Conservation (phyloP, 2,113 vertebrate genomes). For the Dendrocopos noguchii region DNA sequence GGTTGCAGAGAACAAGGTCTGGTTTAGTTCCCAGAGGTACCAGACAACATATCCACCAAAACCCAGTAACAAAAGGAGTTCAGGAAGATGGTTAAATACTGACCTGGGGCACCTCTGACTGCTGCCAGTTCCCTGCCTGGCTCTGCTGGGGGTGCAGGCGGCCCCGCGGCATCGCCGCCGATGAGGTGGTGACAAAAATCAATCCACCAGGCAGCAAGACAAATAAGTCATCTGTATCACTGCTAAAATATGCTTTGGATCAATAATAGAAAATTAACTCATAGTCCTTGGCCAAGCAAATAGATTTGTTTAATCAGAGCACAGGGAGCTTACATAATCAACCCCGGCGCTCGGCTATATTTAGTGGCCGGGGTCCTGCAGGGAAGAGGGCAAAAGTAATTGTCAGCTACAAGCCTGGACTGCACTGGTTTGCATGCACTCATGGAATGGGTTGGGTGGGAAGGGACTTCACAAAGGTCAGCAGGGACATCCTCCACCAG, state of each 20-base stretch:
- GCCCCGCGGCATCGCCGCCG: not conserved
- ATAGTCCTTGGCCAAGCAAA: slow-evolving; percentile 52
- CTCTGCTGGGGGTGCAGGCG: accelerated
- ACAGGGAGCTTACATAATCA: slow-evolving; percentile 42
- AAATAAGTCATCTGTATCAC: slow-evolving; percentile 48
- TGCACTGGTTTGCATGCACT: not conserved
- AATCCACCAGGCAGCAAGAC: slow-evolving; percentile 54
- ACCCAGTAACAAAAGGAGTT: not conserved
- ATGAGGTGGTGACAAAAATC: slow-evolving; percentile 22
- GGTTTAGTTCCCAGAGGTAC: not conserved
- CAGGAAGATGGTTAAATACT: not conserved
- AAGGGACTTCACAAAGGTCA: no score
- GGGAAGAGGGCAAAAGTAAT: slow-evolving; percentile 33
- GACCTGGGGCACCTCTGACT: not conserved
- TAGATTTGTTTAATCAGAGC: slow-evolving; percentile 62
- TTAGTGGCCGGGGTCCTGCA: slow-evolving; percentile 13
- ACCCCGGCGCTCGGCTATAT: slow-evolving; percentile 5
- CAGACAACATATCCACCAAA: not conserved
- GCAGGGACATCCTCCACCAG: no score
- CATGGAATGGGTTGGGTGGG: no score
- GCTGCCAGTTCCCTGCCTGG: not conserved
- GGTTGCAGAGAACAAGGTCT: no score
- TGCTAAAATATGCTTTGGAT: slow-evolving; percentile 53
- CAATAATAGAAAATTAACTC: slow-evolving; percentile 60
- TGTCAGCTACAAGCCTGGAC: not conserved